Base-by-base conservation (phyloP, 37 sponge, comb jelly and placozoan genomes). In the Aplysina aerophoba region DNA sequence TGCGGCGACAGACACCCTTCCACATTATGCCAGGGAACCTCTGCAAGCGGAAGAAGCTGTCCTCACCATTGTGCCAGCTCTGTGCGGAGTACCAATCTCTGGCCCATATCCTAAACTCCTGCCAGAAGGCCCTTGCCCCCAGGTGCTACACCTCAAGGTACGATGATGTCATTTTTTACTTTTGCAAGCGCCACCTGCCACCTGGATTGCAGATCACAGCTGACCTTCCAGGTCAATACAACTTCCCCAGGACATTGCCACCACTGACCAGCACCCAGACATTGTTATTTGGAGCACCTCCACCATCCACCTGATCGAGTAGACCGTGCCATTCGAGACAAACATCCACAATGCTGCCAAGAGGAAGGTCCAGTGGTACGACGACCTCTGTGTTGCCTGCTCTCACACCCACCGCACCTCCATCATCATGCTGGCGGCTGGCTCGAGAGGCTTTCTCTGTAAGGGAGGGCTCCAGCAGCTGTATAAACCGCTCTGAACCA, bases 321-420 rank as follows among this genome's bases (percentile, higher is more conserved):
- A 61, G 35, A 81, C 82, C 20, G 63, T 81, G 16, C 57, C 30
- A 20, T 81, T 81, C 61, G 82, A 81, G 63, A 59, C 63, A 0
- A 30, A n/a, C 20, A 55, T 59, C 22, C 6, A 59, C 6, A n/a
- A 20, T 59, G 82, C 82, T 15, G 58, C 25, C 14, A 5, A 8
- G n/a, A 12, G 62, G 40, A 81, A 81, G n/a, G 21, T 11, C 0
- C 6, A 27, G 0, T 11, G 22, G 38, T 81, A 81, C 22, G 20
- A 16, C 34, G 82, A 60, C 11, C 63, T 81, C 15, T 4, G 25
- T 16, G 63, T 30, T 1, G 15, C n/a, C 27, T 62, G 82, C 16
- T 22, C 0, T 4, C 22, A 4, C 0, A 36, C 3, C 20, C 14
- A 21, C 31, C 0, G 4, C 0, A 39, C 39, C 31, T 14, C 34